These are phyloP conservation scores for Chrosomus eos DNA, from an alignment of 2,797 vertebrate genomes.

Conservation along the genomic window DNA sequence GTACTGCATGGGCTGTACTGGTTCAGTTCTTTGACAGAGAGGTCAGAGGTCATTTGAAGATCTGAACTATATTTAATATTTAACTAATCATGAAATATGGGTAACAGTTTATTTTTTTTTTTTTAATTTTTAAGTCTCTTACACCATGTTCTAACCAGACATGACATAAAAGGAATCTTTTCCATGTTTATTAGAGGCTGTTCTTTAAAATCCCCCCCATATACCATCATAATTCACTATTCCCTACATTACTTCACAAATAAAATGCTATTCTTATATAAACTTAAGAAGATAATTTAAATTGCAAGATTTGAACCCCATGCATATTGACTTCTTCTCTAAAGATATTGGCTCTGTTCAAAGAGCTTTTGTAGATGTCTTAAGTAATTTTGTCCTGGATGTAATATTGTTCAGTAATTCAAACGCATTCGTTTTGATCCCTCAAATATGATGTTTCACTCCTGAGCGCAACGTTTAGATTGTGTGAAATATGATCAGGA, in stretches of 20 bases:
- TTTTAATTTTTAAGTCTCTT: no score
- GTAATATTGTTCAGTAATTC: slow-evolving; percentile 16
- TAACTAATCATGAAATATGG: no score
- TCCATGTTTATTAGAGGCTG: no score
- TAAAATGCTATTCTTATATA: no score
- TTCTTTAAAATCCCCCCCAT: no score
- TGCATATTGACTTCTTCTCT: neutral
- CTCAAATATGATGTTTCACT: slow-evolving; percentile 15
- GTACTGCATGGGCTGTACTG: neutral
- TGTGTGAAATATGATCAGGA: slow-evolving; percentile 47
- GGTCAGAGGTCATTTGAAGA: neutral
- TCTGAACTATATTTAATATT: neutral
- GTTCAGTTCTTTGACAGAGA: no score
- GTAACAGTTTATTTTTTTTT: neutral
- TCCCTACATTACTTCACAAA: no score
- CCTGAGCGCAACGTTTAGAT: neutral
- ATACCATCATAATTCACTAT: no score
- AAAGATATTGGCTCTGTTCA: neutral
- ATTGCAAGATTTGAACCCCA: neutral
- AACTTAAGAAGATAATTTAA: no score
- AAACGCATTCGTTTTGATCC: neutral
- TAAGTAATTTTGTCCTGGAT: neutral
- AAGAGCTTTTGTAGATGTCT: neutral
- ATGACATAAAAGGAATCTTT: no score
- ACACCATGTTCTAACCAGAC: no score